These are phyloP conservation scores for Anagrus nilaparvatae DNA, from an alignment of 1,140 invertebrate species.

Conservation along the genomic window DNA sequence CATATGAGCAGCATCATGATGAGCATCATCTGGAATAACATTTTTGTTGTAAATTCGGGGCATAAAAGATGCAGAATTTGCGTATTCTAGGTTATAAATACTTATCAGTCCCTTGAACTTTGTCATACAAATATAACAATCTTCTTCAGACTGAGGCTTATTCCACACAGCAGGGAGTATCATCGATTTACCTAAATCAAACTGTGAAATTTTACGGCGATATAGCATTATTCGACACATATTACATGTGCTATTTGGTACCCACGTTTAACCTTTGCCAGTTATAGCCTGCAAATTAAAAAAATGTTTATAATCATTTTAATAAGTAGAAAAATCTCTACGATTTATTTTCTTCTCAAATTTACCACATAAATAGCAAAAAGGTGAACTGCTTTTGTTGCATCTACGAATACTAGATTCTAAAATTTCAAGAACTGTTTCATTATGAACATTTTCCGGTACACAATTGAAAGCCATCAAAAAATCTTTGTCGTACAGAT, in stretches of 20 bases:
- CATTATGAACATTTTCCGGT: no score
- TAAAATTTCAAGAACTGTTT: no score
- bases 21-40: neutral
- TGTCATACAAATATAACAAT: no score
- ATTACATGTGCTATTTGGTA: constrained; percentile 4
- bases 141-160: neutral
- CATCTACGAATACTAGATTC: neutral
- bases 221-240: neutral
- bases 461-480: no score
- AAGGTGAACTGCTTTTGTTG: neutral
- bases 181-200: neutral
- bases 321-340: constrained; percentile 1
- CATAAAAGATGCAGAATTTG: neutral
- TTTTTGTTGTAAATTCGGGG: constrained; percentile 2
- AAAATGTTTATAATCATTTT: constrained; percentile 3
- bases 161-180: constrained; percentile 6
- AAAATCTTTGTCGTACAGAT: no score
- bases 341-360: constrained; percentile 5
- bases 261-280: neutral
- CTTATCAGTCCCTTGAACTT: neutral
- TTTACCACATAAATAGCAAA: constrained; percentile 4
- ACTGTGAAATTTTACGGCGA: neutral
- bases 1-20: neutral
- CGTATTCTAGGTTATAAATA: neutral
- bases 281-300: constrained; percentile 1